Percentiles rank a stretch among this genome's conserved stretches.
Conservation (phyloP, 2,888 invertebrate species). For the Cecidostiba fungosa region DNA sequence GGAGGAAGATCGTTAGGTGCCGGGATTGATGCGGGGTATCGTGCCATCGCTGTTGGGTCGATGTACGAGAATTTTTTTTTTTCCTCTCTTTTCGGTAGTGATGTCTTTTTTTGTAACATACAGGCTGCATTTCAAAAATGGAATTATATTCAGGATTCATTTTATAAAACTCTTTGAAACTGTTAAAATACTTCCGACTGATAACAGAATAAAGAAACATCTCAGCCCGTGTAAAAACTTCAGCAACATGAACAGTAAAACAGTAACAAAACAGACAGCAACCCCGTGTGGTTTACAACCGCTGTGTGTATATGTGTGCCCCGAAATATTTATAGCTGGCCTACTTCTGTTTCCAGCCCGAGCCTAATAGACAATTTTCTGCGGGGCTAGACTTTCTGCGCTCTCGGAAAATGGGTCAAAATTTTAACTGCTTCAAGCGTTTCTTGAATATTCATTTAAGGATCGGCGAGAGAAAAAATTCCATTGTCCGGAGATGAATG, state of each 20-base stretch:
- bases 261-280: not conserved
- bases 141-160: too few relatives aligned
- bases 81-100: not conserved
- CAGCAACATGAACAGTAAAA: not conserved
- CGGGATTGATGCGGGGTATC: not conserved
- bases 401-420: not conserved
- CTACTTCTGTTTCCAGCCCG: not conserved
- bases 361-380: slow-evolving; percentile 5
- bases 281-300: not conserved
- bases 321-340: slow-evolving; percentile 8
- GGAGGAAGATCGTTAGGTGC: not conserved
- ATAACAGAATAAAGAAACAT: too few relatives aligned
- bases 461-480: slow-evolving; percentile 7
- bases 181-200: too few relatives aligned
- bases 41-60: not conserved
- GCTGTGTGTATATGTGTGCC: not conserved
- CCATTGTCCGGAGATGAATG: slow-evolving; percentile 7
- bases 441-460: slow-evolving; percentile 24
- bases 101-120: not conserved
- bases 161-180: too few relatives aligned
- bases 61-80: not conserved
- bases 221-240: not conserved
- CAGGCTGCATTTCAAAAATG: too few relatives aligned
- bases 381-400: not conserved
- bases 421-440: slow-evolving; percentile 12